Base-by-base conservation (phyloP, 2,797 vertebrate genomes). In the Thripadectes ignobilis region DNA sequence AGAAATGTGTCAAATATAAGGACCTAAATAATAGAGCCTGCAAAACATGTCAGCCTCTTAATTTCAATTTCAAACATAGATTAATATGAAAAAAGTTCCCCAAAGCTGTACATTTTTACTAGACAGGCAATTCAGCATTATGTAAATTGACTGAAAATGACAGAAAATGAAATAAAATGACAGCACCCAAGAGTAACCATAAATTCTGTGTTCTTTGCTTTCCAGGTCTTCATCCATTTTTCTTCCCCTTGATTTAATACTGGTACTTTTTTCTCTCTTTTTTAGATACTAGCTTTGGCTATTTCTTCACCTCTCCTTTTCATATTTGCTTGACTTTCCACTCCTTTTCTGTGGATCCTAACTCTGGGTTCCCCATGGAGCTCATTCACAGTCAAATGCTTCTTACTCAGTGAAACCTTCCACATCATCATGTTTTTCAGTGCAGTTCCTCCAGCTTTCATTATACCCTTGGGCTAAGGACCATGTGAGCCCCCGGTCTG, bases 391-490 rank as follows among this genome's bases (percentile, higher is more conserved):
- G 85, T 95, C 68, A 51, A 82, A 89, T 22, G 45, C 85, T 92
- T 92, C 89, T 95, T 58, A 85, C 63, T 66, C 63, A 49, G 87
- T 49, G 85, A 93, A 94, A 87, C 80, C 83, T 85, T 93, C 73
- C 82, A 91, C 77, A 93, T 88, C 89, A 92, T 78, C 89, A 92
- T 2, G 4, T 95, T 88, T 93, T 88, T 90, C 93, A 93, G 83
- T 23, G 52, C 8, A 3, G 65, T 87, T 90, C 67, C 65, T 94
- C 62, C 65, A 85, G 88, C 76, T 89, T 93, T 94, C 92, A 89
- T 94, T 94, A 74, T 66, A 90, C 91, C 94, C 94, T 87, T 90
- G 93, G 85, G 93, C 89, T 90, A 85, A 92, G 63, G 89, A 87
- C 93, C 83, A 14, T 54, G 83, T 59, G 92, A 96, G 59, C 59